Evolutionary conservation across 1,140 invertebrate species (phyloP), one percentile per base, ranked within the genome.

Genomic region (Brachystomella parvula): DNA sequence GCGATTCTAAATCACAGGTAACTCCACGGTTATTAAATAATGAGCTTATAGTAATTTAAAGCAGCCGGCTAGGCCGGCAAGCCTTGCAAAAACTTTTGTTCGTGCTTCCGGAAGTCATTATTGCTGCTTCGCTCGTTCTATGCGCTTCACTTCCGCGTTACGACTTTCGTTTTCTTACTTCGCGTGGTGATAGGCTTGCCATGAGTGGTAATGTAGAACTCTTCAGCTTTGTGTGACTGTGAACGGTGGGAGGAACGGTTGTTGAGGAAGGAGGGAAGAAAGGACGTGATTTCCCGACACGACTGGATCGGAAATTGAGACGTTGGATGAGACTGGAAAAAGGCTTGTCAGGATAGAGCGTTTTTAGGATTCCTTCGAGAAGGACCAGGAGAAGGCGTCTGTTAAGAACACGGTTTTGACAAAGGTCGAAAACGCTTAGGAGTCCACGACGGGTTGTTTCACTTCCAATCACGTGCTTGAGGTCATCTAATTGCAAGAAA

Each of bases 401-500:
- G 78, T 97, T 97, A 29, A 96, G 82, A 64, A 87, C 83, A 72
- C 86, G 85, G 68, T 88, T 65, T 66, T 71, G 69, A 59, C 65
- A 87, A 70, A 95, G 81, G 74, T 93, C 88, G 76, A 94, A 96
- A 2, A 95, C 85, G 33, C 87, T 87, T n/a, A 91, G 78, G 0
- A 96, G 80, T n/a, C 94, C 94, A 64, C 86, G 83, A 31, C 89
- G 80, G 6, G 91, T 90, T 3, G 92, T 93, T 74, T 95, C 90
- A 69, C 87, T 89, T 1, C 94, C 94, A 68, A 96, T 88, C 71
- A 96, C 87, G 76, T 92, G 89, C 75, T 90, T 87, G 60, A 97
- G 78, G 78, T 97, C 92, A 80, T 96, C 92, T 83, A 24, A 9
- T 6, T 15, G 82, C 75, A 72, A 28, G 56, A 26, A 39, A 35